Evolutionary conservation across 64 coral and sea anemone genomes (phyloP).

Genomic region (Porites australiensis): DNA sequence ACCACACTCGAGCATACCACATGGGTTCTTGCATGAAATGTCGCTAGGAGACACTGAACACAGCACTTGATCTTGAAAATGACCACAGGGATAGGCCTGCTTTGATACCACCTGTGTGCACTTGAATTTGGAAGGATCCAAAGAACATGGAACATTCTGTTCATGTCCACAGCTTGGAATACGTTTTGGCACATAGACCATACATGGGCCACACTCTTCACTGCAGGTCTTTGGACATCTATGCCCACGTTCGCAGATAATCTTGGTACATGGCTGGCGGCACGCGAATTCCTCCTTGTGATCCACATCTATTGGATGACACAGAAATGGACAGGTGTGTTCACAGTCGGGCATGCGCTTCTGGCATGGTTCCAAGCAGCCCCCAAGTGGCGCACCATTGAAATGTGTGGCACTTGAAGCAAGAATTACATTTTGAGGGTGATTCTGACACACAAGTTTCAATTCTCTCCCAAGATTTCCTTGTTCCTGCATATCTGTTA

Average conservation of each 20-base stretch:
- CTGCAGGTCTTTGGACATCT: constrained; percentile 21
- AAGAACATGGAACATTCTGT: constrained; percentile 49
- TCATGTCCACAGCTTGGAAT: constrained; percentile 61
- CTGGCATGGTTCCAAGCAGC: constrained; percentile 32
- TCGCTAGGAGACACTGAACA: constrained; percentile 41
- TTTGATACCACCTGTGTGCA: constrained; percentile 46
- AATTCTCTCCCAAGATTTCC: constrained; percentile 30
- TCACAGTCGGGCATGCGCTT: constrained; percentile 39
- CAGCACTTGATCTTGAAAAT: constrained; percentile 8
- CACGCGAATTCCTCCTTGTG: constrained; percentile 65
- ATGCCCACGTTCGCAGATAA: constrained; percentile 41
- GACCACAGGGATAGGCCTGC: constrained; percentile 62
- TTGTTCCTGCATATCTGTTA: constrained; percentile 54
- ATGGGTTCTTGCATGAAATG: constrained; percentile 44
- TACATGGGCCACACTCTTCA: constrained; percentile 65
- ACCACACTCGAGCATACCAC: constrained; percentile 38
- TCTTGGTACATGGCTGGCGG: constrained; percentile 35
- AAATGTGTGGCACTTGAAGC: constrained; percentile 48
- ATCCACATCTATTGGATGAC: constrained; percentile 68
- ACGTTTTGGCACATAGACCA: constrained; percentile 21
- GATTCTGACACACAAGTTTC: constrained; percentile 60
- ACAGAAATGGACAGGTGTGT: constrained; percentile 44
- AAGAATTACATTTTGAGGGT: constrained; percentile 28
- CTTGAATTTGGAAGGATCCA: constrained; percentile 46
- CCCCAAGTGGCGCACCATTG: constrained; percentile 42